A percentile compares a stretch with the other conserved stretches of the same genome.
Conservation (phyloP, 2,888 invertebrate genomes). For the Hypomecis punctinalis region DNA sequence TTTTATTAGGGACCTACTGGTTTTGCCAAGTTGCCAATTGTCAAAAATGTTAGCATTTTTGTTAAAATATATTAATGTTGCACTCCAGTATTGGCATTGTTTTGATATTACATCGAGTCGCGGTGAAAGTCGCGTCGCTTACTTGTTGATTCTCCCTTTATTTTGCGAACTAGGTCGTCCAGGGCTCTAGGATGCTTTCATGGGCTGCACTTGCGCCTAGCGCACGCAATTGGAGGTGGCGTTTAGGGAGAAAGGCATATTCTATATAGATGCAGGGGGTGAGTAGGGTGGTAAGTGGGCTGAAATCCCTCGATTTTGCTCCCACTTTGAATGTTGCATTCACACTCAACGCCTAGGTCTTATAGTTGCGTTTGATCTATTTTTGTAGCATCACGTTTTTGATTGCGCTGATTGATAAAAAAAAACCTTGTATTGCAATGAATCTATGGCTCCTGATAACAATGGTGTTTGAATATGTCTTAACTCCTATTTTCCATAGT, state of each 20-base stretch:
- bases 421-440: too few species aligned
- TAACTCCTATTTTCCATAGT: too few species aligned
- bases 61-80: background rate
- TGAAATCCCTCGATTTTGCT: background rate
- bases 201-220: slow-evolving; percentile 14
- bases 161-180: slow-evolving; percentile 11
- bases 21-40: too few species aligned
- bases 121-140: background rate
- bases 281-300: background rate
- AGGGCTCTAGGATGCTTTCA: slow-evolving; percentile 3
- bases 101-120: background rate
- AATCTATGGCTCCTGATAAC: too few species aligned
- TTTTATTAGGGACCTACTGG: too few species aligned
- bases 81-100: background rate
- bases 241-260: background rate
- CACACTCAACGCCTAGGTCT: too few species aligned
- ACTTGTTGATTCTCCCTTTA: slow-evolving; percentile 9
- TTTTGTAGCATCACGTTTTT: too few species aligned
- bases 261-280: background rate
- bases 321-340: too few species aligned
- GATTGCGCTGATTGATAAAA: too few species aligned
- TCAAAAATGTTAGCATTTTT: too few species aligned
- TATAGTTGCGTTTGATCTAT: too few species aligned
- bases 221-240: background rate
- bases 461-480: too few species aligned